Evolutionary conservation across 1,140 invertebrate species (phyloP).

Genomic region (Euura saliciscinereae): DNA sequence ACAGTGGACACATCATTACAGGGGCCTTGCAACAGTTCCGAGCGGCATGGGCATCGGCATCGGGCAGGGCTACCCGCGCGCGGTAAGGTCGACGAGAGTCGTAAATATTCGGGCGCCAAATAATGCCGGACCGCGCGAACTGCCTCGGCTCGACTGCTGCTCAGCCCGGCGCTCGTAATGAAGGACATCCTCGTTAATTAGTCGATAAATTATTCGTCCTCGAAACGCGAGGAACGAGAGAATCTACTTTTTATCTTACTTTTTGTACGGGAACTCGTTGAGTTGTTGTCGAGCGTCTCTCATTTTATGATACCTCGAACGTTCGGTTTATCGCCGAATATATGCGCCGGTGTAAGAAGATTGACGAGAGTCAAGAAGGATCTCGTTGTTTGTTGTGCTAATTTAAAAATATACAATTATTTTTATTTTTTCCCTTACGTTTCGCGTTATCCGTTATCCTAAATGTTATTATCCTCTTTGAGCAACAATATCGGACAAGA

Average conservation of each 20-base stretch:
- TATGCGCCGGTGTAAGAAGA: too few species aligned
- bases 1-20: conserved; percentile 52
- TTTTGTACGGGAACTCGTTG: conserved; percentile 23
- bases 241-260: conserved; percentile 19
- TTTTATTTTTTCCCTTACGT: too few species aligned
- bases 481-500: conserved; percentile 24
- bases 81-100: conserved; percentile 32
- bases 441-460: neutral
- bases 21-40: conserved; percentile 31
- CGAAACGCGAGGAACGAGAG: conserved; percentile 30
- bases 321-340: too few species aligned
- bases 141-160: conserved; percentile 38
- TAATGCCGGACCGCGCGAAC: conserved; percentile 44
- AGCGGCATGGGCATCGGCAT: conserved; percentile 20
- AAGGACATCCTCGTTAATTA: conserved; percentile 62
- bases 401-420: too few species aligned
- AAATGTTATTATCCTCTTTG: conserved; percentile 27
- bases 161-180: conserved; percentile 48
- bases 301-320: conserved; percentile 42
- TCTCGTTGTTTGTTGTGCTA: too few species aligned
- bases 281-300: conserved; percentile 31
- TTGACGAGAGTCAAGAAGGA: too few species aligned
- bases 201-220: conserved; percentile 59
- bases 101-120: conserved; percentile 58
- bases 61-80: conserved; percentile 17